These are phyloP conservation scores for Pyrocephalus nanus DNA, from an alignment of 2,797 vertebrate species.

Conservation along the genomic window DNA sequence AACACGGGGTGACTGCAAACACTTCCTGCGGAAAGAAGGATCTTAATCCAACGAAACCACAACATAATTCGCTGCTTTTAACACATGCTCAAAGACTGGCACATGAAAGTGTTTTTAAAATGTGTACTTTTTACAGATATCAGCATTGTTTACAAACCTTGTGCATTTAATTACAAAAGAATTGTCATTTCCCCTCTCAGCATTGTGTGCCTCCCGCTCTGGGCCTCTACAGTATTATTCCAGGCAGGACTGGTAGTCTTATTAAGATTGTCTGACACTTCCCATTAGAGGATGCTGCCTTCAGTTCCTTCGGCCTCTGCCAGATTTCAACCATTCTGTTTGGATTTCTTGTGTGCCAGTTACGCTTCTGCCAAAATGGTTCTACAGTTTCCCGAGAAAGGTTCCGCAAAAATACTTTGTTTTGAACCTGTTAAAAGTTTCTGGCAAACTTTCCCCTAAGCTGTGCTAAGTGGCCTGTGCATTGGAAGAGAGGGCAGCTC, in stretches of 20 bases:
- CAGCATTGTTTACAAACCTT: constrained; percentile 31
- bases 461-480: background rate
- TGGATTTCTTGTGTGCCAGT: background rate
- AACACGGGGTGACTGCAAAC: background rate
- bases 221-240: constrained; percentile 19
- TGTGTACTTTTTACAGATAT: background rate
- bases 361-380: constrained; percentile 23
- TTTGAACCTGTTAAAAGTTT: constrained; percentile 39
- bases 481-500: background rate
- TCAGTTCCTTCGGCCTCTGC: background rate
- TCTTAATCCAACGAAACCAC: background rate
- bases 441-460: background rate
- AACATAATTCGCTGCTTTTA: background rate
- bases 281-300: constrained; percentile 41
- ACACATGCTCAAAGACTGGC: background rate
- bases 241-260: constrained; percentile 43
- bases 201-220: constrained; percentile 5
- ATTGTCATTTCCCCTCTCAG: constrained; percentile 16
- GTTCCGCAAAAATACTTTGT: constrained; percentile 15
- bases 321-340: constrained; percentile 56
- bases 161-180: constrained; percentile 5
- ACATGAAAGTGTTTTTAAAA: background rate
- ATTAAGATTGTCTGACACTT: constrained; percentile 22
- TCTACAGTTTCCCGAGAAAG: constrained; percentile 22
- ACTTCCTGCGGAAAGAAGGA: background rate